A percentile compares a stretch with the other conserved stretches of the same genome.
Conservation (phyloP, 2,888 invertebrate species). For the Lycophotia porphyrea region DNA sequence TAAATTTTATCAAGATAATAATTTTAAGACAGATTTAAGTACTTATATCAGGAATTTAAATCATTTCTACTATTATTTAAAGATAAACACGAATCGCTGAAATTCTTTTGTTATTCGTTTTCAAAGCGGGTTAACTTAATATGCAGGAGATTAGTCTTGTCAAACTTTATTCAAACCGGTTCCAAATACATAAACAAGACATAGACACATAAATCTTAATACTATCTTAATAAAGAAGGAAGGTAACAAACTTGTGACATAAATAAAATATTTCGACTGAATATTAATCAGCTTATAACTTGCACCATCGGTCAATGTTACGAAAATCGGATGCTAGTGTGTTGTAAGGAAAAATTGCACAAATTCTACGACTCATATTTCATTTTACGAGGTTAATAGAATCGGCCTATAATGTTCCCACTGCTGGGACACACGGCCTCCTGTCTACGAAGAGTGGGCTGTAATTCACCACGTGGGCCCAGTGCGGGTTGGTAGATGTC, state of each 20-base stretch:
- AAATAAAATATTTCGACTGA: neutral
- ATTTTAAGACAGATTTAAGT: too few relatives aligned
- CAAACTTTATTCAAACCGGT: neutral
- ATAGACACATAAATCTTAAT: neutral
- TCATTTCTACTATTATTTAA: too few relatives aligned
- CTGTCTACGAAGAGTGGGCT: neutral
- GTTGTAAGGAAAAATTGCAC: slow-evolving; percentile 64
- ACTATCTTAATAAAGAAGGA: neutral
- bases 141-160: neutral
- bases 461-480: neutral
- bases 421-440: too few relatives aligned
- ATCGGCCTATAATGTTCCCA: neutral
- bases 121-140: too few relatives aligned
- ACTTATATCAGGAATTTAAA: too few relatives aligned
- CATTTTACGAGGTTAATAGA: slow-evolving; percentile 45
- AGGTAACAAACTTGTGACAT: neutral
- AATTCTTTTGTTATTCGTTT: too few relatives aligned
- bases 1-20: too few relatives aligned
- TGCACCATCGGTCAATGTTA: slow-evolving; percentile 44
- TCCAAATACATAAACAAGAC: neutral
- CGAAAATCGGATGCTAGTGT: slow-evolving; percentile 62
- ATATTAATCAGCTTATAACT: slow-evolving; percentile 19
- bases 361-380: slow-evolving; percentile 47
- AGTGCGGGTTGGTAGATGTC: neutral
- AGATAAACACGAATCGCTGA: too few relatives aligned